These are phyloP conservation scores for Heliconius ethilla DNA, from an alignment of 2,888 invertebrate genomes.

Conservation along the genomic window DNA sequence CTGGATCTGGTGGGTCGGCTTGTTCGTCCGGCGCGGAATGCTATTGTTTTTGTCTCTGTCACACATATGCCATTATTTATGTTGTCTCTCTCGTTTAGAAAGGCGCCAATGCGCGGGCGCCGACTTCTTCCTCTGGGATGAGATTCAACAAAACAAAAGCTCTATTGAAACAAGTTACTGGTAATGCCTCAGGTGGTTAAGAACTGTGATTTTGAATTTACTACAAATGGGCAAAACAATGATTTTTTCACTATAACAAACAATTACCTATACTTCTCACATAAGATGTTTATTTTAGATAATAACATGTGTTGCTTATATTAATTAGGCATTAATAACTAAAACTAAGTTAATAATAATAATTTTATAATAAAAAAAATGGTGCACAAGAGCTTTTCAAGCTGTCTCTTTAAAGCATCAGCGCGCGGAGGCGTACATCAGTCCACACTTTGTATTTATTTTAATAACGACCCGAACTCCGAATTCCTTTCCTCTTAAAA, in stretches of 20 bases:
- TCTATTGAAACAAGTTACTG: conserved; percentile 76
- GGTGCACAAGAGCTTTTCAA: neutral
- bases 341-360: neutral
- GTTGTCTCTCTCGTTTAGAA: conserved; percentile 64
- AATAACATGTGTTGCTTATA: neutral
- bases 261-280: neutral
- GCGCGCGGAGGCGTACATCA: conserved; percentile 21
- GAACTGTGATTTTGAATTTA: conserved; percentile 63
- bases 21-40: conserved; percentile 69
- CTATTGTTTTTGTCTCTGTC: conserved; percentile 67
- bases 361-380: neutral
- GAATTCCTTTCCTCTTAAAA: conserved; percentile 16
- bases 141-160: conserved; percentile 74
- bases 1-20: conserved; percentile 76
- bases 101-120: conserved; percentile 79
- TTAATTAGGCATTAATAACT: neutral
- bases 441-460: conserved; percentile 20
- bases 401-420: conserved; percentile 16
- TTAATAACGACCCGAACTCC: conserved; percentile 17
- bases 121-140: conserved; percentile 76
- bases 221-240: conserved; percentile 55
- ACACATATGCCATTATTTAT: conserved; percentile 45
- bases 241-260: neutral
- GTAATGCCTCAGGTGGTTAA: conserved; percentile 69
- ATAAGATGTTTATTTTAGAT: neutral